These are phyloP conservation scores for Oryzias celebensis DNA, from an alignment of 2,113 vertebrate species.

Conservation along the genomic window DNA sequence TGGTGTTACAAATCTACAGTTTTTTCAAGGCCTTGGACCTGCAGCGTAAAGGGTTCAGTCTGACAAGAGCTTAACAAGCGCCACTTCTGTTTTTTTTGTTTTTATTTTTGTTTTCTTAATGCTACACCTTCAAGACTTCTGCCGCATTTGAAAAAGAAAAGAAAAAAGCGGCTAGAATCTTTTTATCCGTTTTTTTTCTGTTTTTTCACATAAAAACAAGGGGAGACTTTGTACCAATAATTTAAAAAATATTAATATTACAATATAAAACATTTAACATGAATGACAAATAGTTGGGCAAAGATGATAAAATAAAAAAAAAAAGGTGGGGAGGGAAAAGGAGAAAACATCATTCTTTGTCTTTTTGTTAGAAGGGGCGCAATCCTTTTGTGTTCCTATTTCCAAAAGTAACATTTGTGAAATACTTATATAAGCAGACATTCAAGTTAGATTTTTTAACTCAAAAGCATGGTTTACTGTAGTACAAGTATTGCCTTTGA, in stretches of 20 bases:
- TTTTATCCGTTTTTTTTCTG: conserved; percentile 20
- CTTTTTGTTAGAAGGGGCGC: conserved; percentile 12
- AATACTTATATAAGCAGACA: conserved; percentile 60
- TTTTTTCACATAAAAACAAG: conserved; percentile 63
- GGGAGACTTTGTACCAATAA: conserved; percentile 72
- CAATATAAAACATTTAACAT: conserved; percentile 76
- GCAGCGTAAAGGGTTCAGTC: conserved; percentile 56
- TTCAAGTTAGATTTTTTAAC: conserved; percentile 64
- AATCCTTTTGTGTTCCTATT: conserved; percentile 56
- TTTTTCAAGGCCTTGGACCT: conserved; percentile 47
- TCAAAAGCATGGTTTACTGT: conserved; percentile 42
- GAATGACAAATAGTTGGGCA: conserved; percentile 50
- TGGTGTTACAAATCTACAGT: conserved; percentile 38
- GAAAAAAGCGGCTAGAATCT: conserved; percentile 3
- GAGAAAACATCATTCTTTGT: conserved; percentile 22
- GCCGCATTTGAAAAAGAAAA: conserved; percentile 4
- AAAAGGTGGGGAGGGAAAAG: conserved; percentile 33
- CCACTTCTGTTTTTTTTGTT: conserved; percentile 38
- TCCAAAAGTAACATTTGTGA: conserved; percentile 34
- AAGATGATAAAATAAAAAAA: neutral
- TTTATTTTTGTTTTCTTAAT: conserved; percentile 39
- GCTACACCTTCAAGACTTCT: conserved; percentile 39
- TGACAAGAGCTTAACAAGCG: conserved; percentile 22
- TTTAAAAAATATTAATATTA: conserved; percentile 77
- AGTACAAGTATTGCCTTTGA: conserved; percentile 71